Evolutionary conservation across 2,888 invertebrate genomes (phyloP).

Genomic region (Drosophila cognata): DNA sequence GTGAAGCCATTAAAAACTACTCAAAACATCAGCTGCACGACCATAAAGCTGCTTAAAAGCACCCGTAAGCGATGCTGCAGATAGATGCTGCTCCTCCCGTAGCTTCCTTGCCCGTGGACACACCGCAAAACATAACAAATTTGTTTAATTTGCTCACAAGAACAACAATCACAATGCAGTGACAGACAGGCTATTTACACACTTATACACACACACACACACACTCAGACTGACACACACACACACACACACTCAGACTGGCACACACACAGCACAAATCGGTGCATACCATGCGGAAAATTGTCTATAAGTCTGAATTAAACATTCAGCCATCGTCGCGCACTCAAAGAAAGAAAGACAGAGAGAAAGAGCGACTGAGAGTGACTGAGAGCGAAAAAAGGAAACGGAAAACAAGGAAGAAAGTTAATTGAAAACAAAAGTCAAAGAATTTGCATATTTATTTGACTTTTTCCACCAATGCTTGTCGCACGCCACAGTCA

Average conservation of each 20-base stretch:
- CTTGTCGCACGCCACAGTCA: constrained; percentile 63
- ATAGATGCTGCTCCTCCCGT: neutral
- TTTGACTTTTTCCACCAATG: constrained; percentile 51
- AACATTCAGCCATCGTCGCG: constrained; percentile 55
- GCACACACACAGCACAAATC: constrained; percentile 23
- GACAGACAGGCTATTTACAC: constrained; percentile 14
- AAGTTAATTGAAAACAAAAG: constrained; percentile 81
- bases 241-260: constrained; percentile 1
- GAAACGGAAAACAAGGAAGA: constrained; percentile 43
- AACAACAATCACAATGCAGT: constrained; percentile 11
- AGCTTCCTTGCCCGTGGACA: neutral
- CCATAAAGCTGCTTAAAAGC: constrained; percentile 46
- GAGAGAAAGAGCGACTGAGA: neutral
- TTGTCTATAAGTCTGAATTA: constrained; percentile 56
- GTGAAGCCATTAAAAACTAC: constrained; percentile 74
- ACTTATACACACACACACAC: constrained; percentile 1
- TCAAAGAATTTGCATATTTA: constrained; percentile 79
- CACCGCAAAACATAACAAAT: constrained; percentile 57
- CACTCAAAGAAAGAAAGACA: constrained; percentile 20
- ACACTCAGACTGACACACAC: constrained; percentile 2
- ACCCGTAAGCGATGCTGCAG: neutral
- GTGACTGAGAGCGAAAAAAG: constrained; percentile 3
- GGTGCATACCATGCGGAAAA: constrained; percentile 53
- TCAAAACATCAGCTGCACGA: constrained; percentile 72
- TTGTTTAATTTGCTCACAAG: constrained; percentile 55